Percentiles rank a stretch among this genome's conserved stretches.
Conservation (phyloP, 1,140 invertebrate species). For the Diorhabda carinulata region DNA sequence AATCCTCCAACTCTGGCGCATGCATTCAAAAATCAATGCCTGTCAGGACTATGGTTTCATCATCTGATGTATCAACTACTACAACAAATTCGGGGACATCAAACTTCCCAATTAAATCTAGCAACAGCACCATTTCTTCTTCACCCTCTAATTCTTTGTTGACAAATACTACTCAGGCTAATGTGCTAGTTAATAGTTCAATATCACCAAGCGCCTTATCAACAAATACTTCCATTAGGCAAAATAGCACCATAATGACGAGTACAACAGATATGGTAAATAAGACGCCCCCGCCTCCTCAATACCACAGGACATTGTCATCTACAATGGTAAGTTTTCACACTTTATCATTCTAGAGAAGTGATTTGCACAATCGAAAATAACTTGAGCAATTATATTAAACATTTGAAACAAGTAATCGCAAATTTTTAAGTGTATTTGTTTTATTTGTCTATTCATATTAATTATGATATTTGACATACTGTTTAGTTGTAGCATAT, state of each 20-base stretch:
- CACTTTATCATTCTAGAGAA: no score
- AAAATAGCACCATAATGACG: slow-evolving; percentile 31
- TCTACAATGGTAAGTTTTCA: slow-evolving; percentile 14
- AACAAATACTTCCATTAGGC: slow-evolving; percentile 30
- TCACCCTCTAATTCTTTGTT: neutral
- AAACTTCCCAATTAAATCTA: slow-evolving; percentile 8
- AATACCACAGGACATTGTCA: slow-evolving; percentile 19
- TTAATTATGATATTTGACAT: no score
- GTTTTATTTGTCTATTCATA: no score
- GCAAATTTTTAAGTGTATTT: no score
- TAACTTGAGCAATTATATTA: no score
- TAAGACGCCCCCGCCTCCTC: slow-evolving; percentile 21
- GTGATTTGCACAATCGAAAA: no score
- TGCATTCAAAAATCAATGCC: slow-evolving; percentile 10
- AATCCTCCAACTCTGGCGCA: neutral
- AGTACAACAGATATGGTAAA: slow-evolving; percentile 22
- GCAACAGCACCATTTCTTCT: slow-evolving; percentile 15
- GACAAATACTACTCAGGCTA: slow-evolving; percentile 28
- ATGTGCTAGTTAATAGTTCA: slow-evolving; percentile 27
- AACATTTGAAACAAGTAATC: no score
- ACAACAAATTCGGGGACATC: slow-evolving; percentile 5
- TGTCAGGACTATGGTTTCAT: neutral
- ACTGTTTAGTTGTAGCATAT: no score
- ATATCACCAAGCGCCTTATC: slow-evolving; percentile 41
- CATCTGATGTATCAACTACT: slow-evolving; percentile 4